Evolutionary conservation across 2,113 vertebrate genomes (phyloP), one percentile per base, ranked within the genome.

Genomic region (Equus quagga): DNA sequence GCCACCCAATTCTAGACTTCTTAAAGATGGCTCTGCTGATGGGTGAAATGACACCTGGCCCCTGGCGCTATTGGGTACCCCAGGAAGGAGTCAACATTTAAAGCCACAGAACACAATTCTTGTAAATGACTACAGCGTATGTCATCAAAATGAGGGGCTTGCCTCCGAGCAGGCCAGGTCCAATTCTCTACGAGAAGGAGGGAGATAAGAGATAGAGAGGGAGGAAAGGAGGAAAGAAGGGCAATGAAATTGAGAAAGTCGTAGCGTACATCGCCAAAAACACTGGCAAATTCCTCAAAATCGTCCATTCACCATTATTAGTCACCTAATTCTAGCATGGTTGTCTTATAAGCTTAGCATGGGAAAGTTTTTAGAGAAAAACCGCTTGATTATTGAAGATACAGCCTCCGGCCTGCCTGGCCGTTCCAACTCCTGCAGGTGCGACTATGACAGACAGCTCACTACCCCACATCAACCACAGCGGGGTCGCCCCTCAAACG

Each of bases 31-130:
- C 96, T 79, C 95, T 96, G 98, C 96, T 41, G 97, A 97, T 67
- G 97, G 95, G 95, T 92, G 95, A 89, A 92, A 54, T 51, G 97
- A 97, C 97, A 98, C 94, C 97, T 97, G 98, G 97, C 97, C 94
- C 96, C 97, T 97, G 95, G 96, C 90, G 95, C 98, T 91, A 82
- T 51, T 58, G 93, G 97, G 90, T 72, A 95, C 86, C 92, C 96
- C 94, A 26, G 46, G 13, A 91, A 88, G 12, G 58, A 98, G 93
- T 93, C 97, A 95, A 90, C 94, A 80, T 96, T 97, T 97, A 94
- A 98, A 98, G 98, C 96, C 49, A 98, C 75, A 97, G 97, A 96
- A 84, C 76, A 73, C 33, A 0, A 17, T 87, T 97, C 91, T 76
- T 93, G 58, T 95, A 97, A 93, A 93, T 78, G 56, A 81, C 89